Evolutionary conservation across 37 sponge, comb jelly and placozoan species (phyloP).

Genomic region (Theonella swinhoei): DNA sequence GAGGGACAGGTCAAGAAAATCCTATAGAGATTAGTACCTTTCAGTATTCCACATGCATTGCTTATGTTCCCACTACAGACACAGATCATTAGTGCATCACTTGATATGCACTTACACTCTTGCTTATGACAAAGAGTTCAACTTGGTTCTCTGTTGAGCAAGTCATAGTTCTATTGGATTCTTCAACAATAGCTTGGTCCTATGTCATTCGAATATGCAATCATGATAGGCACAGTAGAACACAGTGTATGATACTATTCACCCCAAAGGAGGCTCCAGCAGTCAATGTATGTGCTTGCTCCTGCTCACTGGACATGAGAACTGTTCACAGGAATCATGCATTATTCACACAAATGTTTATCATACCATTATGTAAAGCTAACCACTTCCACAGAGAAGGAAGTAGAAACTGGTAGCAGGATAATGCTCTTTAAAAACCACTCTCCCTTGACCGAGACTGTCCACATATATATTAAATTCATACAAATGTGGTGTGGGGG

Average conservation of each 20-base stretch:
- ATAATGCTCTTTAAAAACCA: slow-evolving; percentile 45
- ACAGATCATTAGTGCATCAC: background rate
- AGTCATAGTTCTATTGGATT: slow-evolving; percentile 13
- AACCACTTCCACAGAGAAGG: slow-evolving; percentile 52
- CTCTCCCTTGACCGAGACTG: slow-evolving; percentile 43
- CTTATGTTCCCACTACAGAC: background rate
- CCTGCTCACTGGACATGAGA: background rate
- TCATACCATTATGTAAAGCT: background rate
- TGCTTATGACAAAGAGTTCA: slow-evolving; percentile 42
- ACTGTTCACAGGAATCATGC: background rate
- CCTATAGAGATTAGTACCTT: slow-evolving; percentile 28
- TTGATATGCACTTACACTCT: slow-evolving; percentile 22
- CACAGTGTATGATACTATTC: background rate
- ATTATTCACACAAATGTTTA: background rate
- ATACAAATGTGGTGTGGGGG: background rate
- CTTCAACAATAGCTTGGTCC: slow-evolving; percentile 32
- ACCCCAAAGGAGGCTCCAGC: slow-evolving; percentile 29
- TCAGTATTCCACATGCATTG: background rate
- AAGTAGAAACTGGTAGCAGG: slow-evolving; percentile 49
- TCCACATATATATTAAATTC: background rate
- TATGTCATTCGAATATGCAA: background rate
- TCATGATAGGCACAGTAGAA: no score
- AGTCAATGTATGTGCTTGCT: background rate
- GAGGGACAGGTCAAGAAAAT: slow-evolving; percentile 59
- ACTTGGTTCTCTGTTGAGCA: slow-evolving; percentile 12